Evolutionary conservation across 2,113 vertebrate genomes (phyloP).

Genomic region (Aspidoscelis tigris): DNA sequence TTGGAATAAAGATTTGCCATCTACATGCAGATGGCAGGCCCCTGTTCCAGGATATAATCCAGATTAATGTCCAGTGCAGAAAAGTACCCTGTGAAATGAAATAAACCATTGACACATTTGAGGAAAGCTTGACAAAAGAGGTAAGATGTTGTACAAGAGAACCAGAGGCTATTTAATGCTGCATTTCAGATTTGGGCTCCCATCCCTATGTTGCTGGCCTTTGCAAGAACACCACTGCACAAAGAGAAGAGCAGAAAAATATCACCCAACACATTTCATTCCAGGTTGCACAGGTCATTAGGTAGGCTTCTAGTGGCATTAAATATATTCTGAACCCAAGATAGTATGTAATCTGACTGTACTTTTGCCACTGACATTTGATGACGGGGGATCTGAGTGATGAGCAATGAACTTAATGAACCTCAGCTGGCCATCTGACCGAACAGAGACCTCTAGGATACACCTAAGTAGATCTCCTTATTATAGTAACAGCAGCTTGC

Average conservation of each 20-base stretch:
- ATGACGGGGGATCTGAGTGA: background rate
- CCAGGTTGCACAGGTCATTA: background rate
- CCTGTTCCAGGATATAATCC: too few species aligned
- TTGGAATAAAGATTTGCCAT: too few species aligned
- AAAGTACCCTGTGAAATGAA: background rate
- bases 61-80: too few species aligned
- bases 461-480: background rate
- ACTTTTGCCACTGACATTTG: conserved; percentile 6
- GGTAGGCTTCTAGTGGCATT: background rate
- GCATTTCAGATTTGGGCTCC: background rate
- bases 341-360: background rate
- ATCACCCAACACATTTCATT: conserved; percentile 1
- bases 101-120: background rate
- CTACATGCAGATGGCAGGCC: too few species aligned
- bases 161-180: background rate
- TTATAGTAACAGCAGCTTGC: conserved; percentile 10
- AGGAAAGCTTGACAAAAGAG: background rate
- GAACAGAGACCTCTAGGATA: background rate
- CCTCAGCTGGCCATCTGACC: background rate
- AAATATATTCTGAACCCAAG: background rate
- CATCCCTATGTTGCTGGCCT: conserved; percentile 9
- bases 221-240: background rate
- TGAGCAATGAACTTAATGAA: conserved; percentile 26
- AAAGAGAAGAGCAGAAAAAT: conserved; percentile 7
- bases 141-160: background rate